Base-by-base conservation (phyloP, 2,113 vertebrate species). In the Atlantisia rogersi region DNA sequence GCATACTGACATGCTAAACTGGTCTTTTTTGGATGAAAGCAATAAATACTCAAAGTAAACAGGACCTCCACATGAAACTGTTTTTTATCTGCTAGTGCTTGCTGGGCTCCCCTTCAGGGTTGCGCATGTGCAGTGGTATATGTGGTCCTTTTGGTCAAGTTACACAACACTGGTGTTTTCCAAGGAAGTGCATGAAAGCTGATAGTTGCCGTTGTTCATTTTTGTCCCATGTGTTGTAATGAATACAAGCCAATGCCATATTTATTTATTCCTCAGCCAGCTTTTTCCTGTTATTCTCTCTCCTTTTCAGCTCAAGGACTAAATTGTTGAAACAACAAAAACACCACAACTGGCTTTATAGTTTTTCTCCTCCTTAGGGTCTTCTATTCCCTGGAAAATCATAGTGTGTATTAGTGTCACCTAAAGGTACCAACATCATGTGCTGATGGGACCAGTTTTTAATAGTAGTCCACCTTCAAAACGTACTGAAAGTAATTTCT, bases 201-300 rank as follows among this genome's bases (percentile, higher is more conserved):
- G 56, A 88, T 65, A 91, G 83, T 83, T 96, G 89, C 37, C 31
- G 9, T 65, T 94, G 63, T 67, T 95, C 77, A 84, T 91, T 94
- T 96, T 94, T 90, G 65, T 90, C 79, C 82, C 88, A 81, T 78
- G 74, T 88, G 79, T 84, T 95, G 78, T 79, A 86, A 97, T 16
- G 83, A 96, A 91, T 50, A 76, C 1, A 40, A 94, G 48, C 59
- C 82, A 90, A 88, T 74, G 75, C 39, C 48, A 63, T 75, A 81
- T 78, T 97, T 81, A 88, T 90, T 96, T 97, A 60, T 92, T 86
- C 65, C 77, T 82, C 58, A 90, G 65, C 56, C 75, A 92, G 79
- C 46, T 91, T 91, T 65, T 94, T 92, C 73, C 56, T 94, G 46
- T 25, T 74, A 65, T 92, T 94, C 75, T 92, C 60, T 67, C 64